Percentiles rank a stretch among this genome's conserved stretches.
Evolutionary conservation across 2,797 vertebrate genomes (phyloP).

Genomic region (Fundulus diaphanus): DNA sequence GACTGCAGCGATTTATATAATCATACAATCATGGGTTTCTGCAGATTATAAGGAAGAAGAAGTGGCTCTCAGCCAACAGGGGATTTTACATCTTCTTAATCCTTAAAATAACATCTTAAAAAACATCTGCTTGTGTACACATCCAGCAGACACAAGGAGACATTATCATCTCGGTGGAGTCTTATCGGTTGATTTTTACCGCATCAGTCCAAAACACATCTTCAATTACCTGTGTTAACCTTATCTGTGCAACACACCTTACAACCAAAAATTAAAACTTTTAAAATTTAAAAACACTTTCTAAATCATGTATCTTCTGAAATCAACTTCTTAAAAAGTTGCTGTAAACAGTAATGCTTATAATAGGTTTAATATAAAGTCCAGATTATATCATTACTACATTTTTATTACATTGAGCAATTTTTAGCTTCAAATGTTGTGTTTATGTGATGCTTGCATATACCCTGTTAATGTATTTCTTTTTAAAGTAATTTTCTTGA

Average conservation of each 20-base stretch:
- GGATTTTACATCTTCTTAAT: conserved; percentile 54
- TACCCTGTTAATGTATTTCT: background rate
- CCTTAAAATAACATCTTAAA: conserved; percentile 19
- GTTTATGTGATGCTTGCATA: background rate
- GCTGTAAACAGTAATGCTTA: no score
- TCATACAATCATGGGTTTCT: conserved; percentile 32
- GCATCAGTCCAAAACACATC: background rate
- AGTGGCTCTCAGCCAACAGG: conserved; percentile 44
- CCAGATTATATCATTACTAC: background rate
- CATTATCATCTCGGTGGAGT: background rate
- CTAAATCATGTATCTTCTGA: background rate
- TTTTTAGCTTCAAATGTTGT: background rate
- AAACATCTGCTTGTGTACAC: background rate
- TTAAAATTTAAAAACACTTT: background rate
- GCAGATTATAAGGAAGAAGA: conserved; percentile 34
- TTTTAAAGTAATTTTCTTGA: no score
- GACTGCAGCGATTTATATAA: conserved; percentile 59
- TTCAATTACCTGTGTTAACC: background rate
- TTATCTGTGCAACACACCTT: background rate
- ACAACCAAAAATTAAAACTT: background rate
- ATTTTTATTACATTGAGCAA: background rate
- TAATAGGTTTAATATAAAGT: background rate
- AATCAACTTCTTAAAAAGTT: background rate
- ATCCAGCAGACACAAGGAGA: conserved; percentile 6
- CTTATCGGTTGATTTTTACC: background rate